phyloP scores from a whole-genome alignment of 2,888 invertebrate species.

The Drosophila eohydei region DNA sequence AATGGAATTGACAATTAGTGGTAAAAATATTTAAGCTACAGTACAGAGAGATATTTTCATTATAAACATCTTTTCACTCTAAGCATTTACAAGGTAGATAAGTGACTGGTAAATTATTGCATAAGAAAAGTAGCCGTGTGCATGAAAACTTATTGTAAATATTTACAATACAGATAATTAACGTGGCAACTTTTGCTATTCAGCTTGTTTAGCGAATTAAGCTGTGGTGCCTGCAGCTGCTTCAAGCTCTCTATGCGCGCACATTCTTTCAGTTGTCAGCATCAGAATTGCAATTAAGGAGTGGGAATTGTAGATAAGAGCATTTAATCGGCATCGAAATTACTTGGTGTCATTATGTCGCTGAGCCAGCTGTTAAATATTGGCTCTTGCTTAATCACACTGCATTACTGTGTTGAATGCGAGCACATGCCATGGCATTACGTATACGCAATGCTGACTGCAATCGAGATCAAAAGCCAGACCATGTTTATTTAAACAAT shows the following conservation, averaged over 20 bases:
- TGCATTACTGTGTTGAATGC: slow-evolving; percentile 15
- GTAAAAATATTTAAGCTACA: background rate
- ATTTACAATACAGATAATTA: background rate
- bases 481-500: slow-evolving; percentile 39
- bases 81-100: background rate
- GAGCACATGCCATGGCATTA: slow-evolving; percentile 14
- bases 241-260: background rate
- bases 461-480: slow-evolving; percentile 10
- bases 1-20: background rate
- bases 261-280: background rate
- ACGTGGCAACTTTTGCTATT: background rate
- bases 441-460: slow-evolving; percentile 39
- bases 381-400: slow-evolving; percentile 29
- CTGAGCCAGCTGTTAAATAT: slow-evolving; percentile 13
- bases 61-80: background rate
- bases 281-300: background rate
- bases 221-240: background rate
- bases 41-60: background rate
- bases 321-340: slow-evolving; percentile 7
- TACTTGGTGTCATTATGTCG: slow-evolving; percentile 3
- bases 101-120: background rate
- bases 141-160: background rate
- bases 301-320: slow-evolving; percentile 12
- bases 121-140: background rate
- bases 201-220: background rate